A percentile compares a stretch with the other conserved stretches of the same genome.
Conservation (phyloP, 2,113 vertebrate species). For the Spea multiplicata region DNA sequence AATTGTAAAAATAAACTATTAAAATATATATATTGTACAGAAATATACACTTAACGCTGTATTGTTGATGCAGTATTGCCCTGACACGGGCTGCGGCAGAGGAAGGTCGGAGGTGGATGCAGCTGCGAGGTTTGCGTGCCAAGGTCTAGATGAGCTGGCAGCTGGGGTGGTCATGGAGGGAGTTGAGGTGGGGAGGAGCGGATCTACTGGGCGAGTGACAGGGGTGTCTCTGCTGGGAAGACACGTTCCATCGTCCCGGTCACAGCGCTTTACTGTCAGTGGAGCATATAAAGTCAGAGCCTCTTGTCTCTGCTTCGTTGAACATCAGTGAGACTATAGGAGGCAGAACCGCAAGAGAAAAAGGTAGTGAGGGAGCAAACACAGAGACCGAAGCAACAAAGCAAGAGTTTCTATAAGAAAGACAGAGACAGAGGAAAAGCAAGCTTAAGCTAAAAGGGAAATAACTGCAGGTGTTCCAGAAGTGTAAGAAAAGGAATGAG, state of each 20-base stretch:
- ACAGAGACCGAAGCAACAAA: neutral
- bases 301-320: conserved; percentile 43
- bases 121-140: conserved; percentile 31
- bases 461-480: neutral
- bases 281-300: conserved; percentile 45
- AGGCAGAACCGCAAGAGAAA: conserved; percentile 14
- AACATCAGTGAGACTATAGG: conserved; percentile 42
- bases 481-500: neutral
- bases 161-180: conserved; percentile 17
- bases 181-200: conserved; percentile 12
- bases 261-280: conserved; percentile 47
- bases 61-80: too few species aligned
- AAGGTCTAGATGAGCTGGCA: conserved; percentile 25
- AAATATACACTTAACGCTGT: too few species aligned
- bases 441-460: neutral
- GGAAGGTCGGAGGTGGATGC: conserved; percentile 16
- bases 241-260: conserved; percentile 38
- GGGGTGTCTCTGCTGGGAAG: conserved; percentile 30
- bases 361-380: neutral
- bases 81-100: neutral
- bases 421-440: neutral
- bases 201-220: conserved; percentile 15
- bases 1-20: too few species aligned
- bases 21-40: too few species aligned
- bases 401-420: neutral